Evolutionary conservation across 2,113 vertebrate species (phyloP), one percentile per base, ranked within the genome.

Genomic region (Elgaria multicarinata): DNA sequence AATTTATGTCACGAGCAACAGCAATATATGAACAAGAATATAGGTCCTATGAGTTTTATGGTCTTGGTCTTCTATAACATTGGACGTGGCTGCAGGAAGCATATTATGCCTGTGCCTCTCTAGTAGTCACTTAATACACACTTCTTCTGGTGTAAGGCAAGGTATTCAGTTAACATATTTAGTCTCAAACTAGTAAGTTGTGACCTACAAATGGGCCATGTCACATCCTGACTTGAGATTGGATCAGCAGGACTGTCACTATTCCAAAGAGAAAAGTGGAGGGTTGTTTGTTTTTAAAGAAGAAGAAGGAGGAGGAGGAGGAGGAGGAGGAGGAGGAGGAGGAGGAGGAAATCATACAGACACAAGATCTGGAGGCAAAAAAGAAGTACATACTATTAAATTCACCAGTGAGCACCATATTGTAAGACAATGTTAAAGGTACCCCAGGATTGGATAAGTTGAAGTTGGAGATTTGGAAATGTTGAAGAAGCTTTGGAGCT

Each of bases 1-100:
- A 50, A 67, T 83, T 67, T 44, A 64, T 24, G 39, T 83, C 44
- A 62, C 66, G 81, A 83, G 58, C 62, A 83, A 28, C 62, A 83
- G 81, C 81, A 83, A 83, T 66, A 66, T 83, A 44, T 31, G 62
- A 83, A 44, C 81, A 44, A 83, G 39, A 66, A 83, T 66, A 44
- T 39, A 14, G 4, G 44, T 83, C 81, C 62, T 66, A 22, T 36
- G 44, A 83, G 58, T 83, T 83, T 83, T 83, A 66, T 24, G 66
- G 6, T 64, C 64, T 18, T 50, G 12, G 64, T 83, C 12, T 78
- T 78, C 24, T 14, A 13, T 78, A 78, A 58, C 33, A 55, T 80
- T n/a, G 50, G 50, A 79, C 77, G 53, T 79, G 75, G 44, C 46
- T 26, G 76, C 36, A 64, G 55, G n/a, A n/a, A 81, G 58, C 26